Evolutionary conservation across 2,888 invertebrate species (phyloP).

Genomic region (Ophion ventricosus): DNA sequence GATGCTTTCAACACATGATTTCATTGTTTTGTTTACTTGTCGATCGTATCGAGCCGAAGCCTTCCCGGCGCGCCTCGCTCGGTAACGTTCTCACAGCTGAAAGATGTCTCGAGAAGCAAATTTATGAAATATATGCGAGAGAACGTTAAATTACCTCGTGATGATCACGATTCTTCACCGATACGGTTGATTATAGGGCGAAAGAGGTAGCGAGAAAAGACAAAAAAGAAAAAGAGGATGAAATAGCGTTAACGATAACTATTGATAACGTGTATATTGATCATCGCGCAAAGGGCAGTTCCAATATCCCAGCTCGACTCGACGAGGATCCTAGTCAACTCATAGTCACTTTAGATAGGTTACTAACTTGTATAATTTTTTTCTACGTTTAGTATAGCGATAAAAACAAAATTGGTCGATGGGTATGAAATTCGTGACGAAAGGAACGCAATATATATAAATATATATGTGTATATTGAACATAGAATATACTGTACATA

Average conservation of each 20-base stretch:
- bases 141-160: not conserved
- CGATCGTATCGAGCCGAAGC: conserved; percentile 46
- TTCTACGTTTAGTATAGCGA: conserved; percentile 77
- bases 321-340: conserved; percentile 62
- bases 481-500: too few relatives aligned
- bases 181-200: not conserved
- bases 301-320: conserved; percentile 66
- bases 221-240: conserved; percentile 39
- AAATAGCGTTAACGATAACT: conserved; percentile 67
- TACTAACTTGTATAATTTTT: conserved; percentile 78
- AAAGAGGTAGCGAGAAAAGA: conserved; percentile 14
- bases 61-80: conserved; percentile 4
- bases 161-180: not conserved
- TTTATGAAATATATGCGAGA: not conserved
- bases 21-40: not conserved
- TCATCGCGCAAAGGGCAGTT: conserved; percentile 76
- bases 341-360: conserved; percentile 73
- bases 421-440: not conserved
- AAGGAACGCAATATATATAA: conserved; percentile 48
- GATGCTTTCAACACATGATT: not conserved
- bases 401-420: conserved; percentile 43
- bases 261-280: conserved; percentile 65
- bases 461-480: not conserved
- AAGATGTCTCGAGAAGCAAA: not conserved
- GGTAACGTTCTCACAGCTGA: not conserved